phyloP scores from a whole-genome alignment of 2,797 vertebrate genomes.

The Sebastes itinus region DNA sequence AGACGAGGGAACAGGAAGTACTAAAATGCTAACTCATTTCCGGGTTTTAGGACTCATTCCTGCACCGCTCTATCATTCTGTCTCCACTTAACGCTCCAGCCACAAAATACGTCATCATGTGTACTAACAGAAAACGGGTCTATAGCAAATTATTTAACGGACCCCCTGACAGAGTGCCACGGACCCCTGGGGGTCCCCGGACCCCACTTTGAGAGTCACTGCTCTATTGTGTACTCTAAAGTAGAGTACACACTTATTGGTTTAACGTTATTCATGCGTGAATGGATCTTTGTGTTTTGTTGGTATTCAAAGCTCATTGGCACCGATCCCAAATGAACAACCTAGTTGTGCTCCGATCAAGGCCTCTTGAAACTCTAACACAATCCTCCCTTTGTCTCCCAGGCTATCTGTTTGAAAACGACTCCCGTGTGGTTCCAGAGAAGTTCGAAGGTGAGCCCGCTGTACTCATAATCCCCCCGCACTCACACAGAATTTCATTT shows the following conservation, averaged over 20 bases:
- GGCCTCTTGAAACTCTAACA: constrained; percentile 40
- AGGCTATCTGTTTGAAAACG: constrained; percentile 95
- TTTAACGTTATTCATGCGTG: constrained; percentile 8
- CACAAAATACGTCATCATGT: no score
- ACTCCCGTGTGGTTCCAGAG: constrained; percentile 95
- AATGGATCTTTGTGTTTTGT: constrained; percentile 25
- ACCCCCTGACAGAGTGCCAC: no score
- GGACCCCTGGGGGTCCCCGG: no score
- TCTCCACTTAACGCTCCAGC: no score
- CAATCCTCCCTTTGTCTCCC: constrained; percentile 47
- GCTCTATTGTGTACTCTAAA: not conserved
- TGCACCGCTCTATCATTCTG: no score
- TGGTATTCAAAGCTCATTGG: constrained; percentile 20
- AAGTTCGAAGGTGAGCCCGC: constrained; percentile 91
- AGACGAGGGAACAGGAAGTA: no score
- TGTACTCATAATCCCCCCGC: not conserved
- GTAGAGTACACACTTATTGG: not conserved
- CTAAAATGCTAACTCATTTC: no score
- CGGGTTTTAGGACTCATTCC: no score
- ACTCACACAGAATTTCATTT: not conserved
- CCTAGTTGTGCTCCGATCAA: not conserved
- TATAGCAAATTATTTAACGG: no score
- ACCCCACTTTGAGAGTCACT: no score
- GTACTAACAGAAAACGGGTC: no score
- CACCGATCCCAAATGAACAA: constrained; percentile 11